These are phyloP conservation scores for Wasmannia auropunctata DNA, from an alignment of 1,140 invertebrate species.

Conservation along the genomic window DNA sequence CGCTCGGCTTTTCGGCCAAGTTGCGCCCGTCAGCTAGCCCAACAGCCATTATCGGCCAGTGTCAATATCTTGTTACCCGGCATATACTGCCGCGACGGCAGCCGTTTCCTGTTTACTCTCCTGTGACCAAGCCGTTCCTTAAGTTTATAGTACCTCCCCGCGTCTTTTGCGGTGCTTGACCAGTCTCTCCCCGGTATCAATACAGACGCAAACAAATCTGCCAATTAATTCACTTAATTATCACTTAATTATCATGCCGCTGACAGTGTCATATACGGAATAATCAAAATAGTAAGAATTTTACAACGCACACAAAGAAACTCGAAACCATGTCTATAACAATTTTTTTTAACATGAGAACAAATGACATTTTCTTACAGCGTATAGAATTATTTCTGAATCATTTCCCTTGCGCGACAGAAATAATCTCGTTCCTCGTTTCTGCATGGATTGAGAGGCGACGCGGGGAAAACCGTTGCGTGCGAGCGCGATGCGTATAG, in stretches of 20 bases:
- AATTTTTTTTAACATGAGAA: background rate
- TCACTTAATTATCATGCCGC: background rate
- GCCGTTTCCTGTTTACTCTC: constrained; percentile 79
- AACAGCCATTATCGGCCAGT: constrained; percentile 80
- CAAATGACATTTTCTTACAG: background rate
- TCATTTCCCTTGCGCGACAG: constrained; percentile 5
- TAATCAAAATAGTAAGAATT: background rate
- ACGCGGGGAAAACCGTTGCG: constrained; percentile 60
- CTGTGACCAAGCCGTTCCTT: constrained; percentile 62
- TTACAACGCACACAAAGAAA: background rate
- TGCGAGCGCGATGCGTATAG: constrained; percentile 70
- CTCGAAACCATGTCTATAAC: background rate
- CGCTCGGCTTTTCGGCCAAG: constrained; percentile 71
- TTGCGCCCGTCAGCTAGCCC: constrained; percentile 68
- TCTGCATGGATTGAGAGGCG: constrained; percentile 21
- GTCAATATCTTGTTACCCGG: constrained; percentile 81
- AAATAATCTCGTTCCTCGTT: constrained; percentile 26
- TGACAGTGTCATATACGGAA: background rate
- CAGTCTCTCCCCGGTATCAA: constrained; percentile 17
- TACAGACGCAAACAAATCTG: background rate
- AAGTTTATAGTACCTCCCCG: constrained; percentile 17
- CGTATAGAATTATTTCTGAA: background rate
- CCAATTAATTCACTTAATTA: background rate
- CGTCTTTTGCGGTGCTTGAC: constrained; percentile 36
- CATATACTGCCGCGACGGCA: constrained; percentile 75